These are phyloP conservation scores for Cryptotis parvus DNA, from an alignment of 2,113 vertebrate genomes.

Conservation along the genomic window DNA sequence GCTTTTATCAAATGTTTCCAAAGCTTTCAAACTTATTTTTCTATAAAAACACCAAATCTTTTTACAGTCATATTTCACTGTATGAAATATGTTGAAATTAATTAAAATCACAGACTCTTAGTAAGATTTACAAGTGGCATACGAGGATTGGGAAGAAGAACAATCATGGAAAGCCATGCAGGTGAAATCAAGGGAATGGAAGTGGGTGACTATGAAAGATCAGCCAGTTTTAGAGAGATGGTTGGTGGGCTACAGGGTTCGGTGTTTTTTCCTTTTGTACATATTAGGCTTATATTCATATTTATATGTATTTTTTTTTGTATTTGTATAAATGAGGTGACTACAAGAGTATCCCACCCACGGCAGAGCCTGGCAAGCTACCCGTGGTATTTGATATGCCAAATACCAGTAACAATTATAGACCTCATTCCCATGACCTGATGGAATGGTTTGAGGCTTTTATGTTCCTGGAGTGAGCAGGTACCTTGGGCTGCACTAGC, in stretches of 20 bases:
- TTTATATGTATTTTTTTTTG: too few species aligned
- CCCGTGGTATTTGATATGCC: too few species aligned
- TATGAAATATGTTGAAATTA: slow-evolving; percentile 23
- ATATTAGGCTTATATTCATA: too few species aligned
- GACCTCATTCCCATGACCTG: too few species aligned
- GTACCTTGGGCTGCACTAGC: too few species aligned
- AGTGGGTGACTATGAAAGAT: neutral
- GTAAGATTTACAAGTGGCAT: neutral
- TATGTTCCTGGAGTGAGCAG: too few species aligned
- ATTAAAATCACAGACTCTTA: neutral
- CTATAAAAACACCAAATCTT: slow-evolving; percentile 5
- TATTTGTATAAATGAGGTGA: too few species aligned
- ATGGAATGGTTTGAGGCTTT: too few species aligned
- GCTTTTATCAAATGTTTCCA: slow-evolving; percentile 27
- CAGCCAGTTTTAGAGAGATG: neutral
- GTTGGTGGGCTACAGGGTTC: neutral
- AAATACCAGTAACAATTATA: too few species aligned
- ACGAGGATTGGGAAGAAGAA: neutral
- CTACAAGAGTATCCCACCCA: too few species aligned
- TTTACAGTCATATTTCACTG: neutral
- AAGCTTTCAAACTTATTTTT: slow-evolving; percentile 11
- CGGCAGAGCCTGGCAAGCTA: too few species aligned
- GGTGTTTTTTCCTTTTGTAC: neutral
- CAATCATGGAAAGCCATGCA: neutral
- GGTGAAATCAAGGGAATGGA: neutral